phyloP scores from a whole-genome alignment of 2,888 invertebrate species.

The Leptopilina drosophilae region DNA sequence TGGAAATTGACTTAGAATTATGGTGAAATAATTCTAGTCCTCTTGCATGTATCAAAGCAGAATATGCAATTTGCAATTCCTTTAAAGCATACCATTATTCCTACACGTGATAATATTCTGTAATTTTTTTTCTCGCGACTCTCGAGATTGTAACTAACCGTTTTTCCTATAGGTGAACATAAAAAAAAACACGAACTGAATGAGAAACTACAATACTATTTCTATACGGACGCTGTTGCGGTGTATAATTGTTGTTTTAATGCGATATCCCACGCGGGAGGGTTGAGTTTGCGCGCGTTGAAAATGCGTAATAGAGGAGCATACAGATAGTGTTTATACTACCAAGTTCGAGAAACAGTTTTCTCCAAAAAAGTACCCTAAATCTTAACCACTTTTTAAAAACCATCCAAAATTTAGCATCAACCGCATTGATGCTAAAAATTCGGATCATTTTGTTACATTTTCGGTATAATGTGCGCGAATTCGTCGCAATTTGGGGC shows the following conservation, averaged over 20 bases:
- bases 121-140: constrained; percentile 10
- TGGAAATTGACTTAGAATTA: too few relatives aligned
- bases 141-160: background rate
- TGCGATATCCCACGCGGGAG: constrained; percentile 53
- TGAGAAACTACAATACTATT: constrained; percentile 5
- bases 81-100: background rate
- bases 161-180: background rate
- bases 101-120: background rate
- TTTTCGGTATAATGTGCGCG: too few relatives aligned
- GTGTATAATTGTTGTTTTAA: constrained; percentile 46
- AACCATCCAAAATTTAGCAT: too few relatives aligned
- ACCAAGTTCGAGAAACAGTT: constrained; percentile 49
- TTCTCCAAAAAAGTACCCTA: background rate
- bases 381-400: too few relatives aligned
- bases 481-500: too few relatives aligned
- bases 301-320: constrained; percentile 50
- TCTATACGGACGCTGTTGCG: constrained; percentile 20
- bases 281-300: constrained; percentile 54
- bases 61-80: too few relatives aligned
- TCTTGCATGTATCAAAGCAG: too few relatives aligned
- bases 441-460: too few relatives aligned
- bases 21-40: too few relatives aligned
- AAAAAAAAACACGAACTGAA: background rate
- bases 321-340: constrained; percentile 51
- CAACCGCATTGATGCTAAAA: too few relatives aligned